Conservation (phyloP, 2,888 invertebrate species). For the Cryptocephalus primarius region DNA sequence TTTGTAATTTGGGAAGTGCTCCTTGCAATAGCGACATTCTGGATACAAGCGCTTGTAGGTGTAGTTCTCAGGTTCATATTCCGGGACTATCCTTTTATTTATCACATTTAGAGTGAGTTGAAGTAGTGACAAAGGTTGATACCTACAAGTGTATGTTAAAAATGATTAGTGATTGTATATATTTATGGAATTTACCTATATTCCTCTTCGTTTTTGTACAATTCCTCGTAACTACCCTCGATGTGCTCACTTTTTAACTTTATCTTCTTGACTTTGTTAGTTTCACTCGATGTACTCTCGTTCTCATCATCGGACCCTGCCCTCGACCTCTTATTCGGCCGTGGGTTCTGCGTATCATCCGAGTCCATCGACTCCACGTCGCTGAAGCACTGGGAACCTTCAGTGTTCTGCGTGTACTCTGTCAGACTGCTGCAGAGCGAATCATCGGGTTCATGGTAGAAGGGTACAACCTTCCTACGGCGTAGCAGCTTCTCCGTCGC, state of each 20-base stretch:
- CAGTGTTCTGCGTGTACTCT: constrained; percentile 24
- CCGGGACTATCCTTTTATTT: constrained; percentile 28
- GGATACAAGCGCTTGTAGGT: constrained; percentile 17
- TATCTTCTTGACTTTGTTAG: constrained; percentile 4
- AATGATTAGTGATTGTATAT: not conserved
- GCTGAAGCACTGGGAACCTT: constrained; percentile 24
- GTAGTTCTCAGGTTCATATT: constrained; percentile 20
- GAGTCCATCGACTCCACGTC: constrained; percentile 21
- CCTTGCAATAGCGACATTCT: constrained; percentile 28
- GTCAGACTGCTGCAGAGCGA: constrained; percentile 29
- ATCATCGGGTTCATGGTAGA: constrained; percentile 29
- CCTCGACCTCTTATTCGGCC: constrained; percentile 5
- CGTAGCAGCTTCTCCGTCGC: constrained; percentile 18
- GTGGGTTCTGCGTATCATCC: constrained; percentile 7
- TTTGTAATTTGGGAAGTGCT: constrained; percentile 25
- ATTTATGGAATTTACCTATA: constrained; percentile 12
- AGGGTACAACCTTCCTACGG: constrained; percentile 22
- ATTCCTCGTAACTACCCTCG: constrained; percentile 8
- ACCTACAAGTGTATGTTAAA: constrained; percentile 10
- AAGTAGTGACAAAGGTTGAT: constrained; percentile 28
- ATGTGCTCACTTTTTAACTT: constrained; percentile 6
- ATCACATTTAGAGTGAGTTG: constrained; percentile 26
- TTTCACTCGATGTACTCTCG: not conserved
- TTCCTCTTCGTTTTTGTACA: constrained; percentile 18
- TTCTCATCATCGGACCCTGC: constrained; percentile 9